Conservation (phyloP, 2,888 invertebrate species). For the Pseudococcus jackbeardsleyi region DNA sequence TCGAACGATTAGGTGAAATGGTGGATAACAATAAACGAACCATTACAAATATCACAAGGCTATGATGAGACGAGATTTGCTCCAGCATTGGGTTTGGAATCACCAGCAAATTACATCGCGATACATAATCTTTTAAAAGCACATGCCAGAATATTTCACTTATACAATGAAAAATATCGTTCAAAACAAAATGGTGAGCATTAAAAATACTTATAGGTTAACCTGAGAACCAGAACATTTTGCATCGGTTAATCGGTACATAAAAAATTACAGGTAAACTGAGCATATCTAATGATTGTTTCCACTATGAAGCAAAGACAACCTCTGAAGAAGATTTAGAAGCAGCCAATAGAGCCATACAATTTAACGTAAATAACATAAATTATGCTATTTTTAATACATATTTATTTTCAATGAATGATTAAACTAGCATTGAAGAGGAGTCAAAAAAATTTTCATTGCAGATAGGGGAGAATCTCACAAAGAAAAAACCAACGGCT, state of each 20-base stretch:
- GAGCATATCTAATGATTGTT: constrained; percentile 72
- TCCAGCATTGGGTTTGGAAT: constrained; percentile 68
- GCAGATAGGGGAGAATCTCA: too few relatives aligned
- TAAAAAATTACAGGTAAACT: constrained; percentile 71
- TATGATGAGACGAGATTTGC: constrained; percentile 68
- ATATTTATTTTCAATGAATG: too few relatives aligned
- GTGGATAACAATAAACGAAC: constrained; percentile 82
- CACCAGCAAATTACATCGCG: constrained; percentile 76
- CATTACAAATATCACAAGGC: constrained; percentile 68
- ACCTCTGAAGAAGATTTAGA: constrained; percentile 71
- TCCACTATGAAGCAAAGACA: constrained; percentile 75
- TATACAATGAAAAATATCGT: constrained; percentile 76
- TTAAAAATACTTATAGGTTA: constrained; percentile 68
- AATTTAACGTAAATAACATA: constrained; percentile 20
- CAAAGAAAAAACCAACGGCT: too few relatives aligned
- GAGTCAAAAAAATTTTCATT: too few relatives aligned
- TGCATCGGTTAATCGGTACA: background rate
- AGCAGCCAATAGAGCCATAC: constrained; percentile 25
- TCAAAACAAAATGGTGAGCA: constrained; percentile 72
- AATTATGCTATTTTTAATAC: background rate
- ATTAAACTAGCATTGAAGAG: too few relatives aligned
- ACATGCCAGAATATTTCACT: constrained; percentile 77
- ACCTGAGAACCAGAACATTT: constrained; percentile 70
- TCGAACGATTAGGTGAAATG: constrained; percentile 69
- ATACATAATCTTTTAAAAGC: constrained; percentile 77